Percentiles rank a stretch among this genome's conserved stretches.
Conservation (phyloP, 1,140 invertebrate genomes). For the Caenorhabditis inopinata region DNA sequence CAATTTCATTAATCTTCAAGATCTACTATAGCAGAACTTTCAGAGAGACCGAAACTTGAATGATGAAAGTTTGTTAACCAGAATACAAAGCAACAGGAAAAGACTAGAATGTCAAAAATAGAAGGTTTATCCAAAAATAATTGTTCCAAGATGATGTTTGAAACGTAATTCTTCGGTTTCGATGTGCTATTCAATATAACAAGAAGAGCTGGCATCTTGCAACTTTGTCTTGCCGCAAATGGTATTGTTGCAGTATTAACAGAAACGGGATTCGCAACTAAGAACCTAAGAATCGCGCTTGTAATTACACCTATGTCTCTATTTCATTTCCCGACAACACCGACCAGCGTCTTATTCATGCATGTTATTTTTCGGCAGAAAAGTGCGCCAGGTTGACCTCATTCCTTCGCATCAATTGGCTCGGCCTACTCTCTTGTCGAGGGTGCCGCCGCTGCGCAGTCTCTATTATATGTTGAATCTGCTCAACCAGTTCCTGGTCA, state of each 20-base stretch:
- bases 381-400: slow-evolving; percentile 25
- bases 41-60: too few relatives aligned
- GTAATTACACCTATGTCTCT: slow-evolving; percentile 24
- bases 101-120: not conserved
- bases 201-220: too few relatives aligned
- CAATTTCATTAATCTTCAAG: too few relatives aligned
- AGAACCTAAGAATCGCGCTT: not conserved
- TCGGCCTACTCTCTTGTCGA: not conserved
- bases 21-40: too few relatives aligned
- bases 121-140: slow-evolving; percentile 22
- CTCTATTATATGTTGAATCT: slow-evolving; percentile 24
- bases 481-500: slow-evolving; percentile 6
- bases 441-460: not conserved
- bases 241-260: not conserved
- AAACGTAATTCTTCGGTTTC: not conserved
- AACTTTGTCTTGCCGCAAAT: not conserved
- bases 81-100: not conserved
- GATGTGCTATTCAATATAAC: not conserved
- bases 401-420: slow-evolving; percentile 31
- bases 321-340: not conserved
- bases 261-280: slow-evolving; percentile 10
- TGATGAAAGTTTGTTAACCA: too few relatives aligned
- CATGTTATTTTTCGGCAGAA: not conserved
- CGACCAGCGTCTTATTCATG: slow-evolving; percentile 19
- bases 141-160: slow-evolving; percentile 12